Base-by-base conservation (phyloP, 53 echinoderm and acorn worm genomes). In the Luidia sarsii region DNA sequence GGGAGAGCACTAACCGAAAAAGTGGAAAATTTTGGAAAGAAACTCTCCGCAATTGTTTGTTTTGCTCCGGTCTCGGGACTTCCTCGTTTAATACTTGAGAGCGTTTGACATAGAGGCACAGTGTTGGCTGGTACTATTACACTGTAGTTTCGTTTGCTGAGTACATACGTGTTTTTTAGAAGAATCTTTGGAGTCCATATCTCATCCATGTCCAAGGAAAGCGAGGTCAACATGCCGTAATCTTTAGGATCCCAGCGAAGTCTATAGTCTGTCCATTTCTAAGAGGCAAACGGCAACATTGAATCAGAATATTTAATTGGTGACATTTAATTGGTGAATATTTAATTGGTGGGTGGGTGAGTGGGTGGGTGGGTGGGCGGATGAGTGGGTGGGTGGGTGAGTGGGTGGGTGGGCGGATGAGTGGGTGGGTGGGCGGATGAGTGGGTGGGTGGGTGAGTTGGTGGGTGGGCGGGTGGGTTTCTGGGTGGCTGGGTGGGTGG, bases 181-280 rank as follows among this genome's bases (percentile, higher is more conserved):
- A 69, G 33, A 50, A 69, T 49, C 69, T 69, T 69, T 3, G 69
- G 69, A n/a, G 69, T 69, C 69, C 69, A 69, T 49, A 69, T 69
- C 18, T 69, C 69, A 69, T 69, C 69, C 50, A 69, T 48, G 5
- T 9, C 9, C 13, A 69, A 18, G 0, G 69, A 69, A n/a, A 69
- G 18, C 31, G 19, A 33, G 30, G 30, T 21, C 69, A 69, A 28
- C 30, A 50, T 49, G 28, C 49, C 69, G 50, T 49, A 69, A 2
- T 24, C 45, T 50, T 29, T 33, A 18, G 69, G 69, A 50, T 69
- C 50, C 69, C 69, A 69, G 2, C 28, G 69, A 16, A 69, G n/a
- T 48, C 49, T 38, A 49, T 69, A 69, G 45, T 69, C 69, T 11
- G 33, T 6, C 69, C 69, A 69, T 69, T 49, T 8, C 69, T 69